A percentile compares a stretch with the other conserved stretches of the same genome.
These are phyloP conservation scores for Equus przewalskii DNA, from an alignment of 2,113 vertebrate genomes.

Conservation along the genomic window DNA sequence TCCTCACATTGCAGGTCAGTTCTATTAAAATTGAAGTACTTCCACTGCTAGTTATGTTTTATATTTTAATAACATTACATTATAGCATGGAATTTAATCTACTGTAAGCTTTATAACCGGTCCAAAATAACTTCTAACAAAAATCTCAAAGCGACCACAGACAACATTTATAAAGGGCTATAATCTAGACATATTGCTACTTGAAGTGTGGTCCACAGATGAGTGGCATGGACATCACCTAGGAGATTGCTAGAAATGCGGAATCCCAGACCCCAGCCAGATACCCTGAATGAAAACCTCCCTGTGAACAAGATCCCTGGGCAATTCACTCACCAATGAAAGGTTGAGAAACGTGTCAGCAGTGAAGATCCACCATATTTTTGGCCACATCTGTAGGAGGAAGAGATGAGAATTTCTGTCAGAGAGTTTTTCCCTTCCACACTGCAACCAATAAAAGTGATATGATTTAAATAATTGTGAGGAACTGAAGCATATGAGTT, in stretches of 20 bases:
- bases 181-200: neutral
- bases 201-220: neutral
- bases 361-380: neutral
- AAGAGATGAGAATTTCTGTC: neutral
- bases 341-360: neutral
- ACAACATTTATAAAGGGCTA: neutral
- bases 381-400: neutral
- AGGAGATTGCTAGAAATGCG: neutral
- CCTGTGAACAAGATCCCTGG: neutral
- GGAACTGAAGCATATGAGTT: neutral
- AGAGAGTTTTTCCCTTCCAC: neutral
- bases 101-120: neutral
- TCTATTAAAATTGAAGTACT: slow-evolving; percentile 14
- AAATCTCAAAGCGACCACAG: neutral
- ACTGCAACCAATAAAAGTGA: slow-evolving; percentile 22
- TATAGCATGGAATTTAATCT: neutral
- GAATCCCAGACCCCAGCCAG: neutral
- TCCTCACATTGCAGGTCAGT: neutral
- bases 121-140: neutral
- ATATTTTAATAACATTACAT: neutral
- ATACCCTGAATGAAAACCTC: neutral
- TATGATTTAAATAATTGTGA: slow-evolving; percentile 31
- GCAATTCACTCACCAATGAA: neutral
- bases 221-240: neutral
- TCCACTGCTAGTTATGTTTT: neutral